phyloP scores from a whole-genome alignment of 1,140 invertebrate genomes.

The Drosophila watanabei region DNA sequence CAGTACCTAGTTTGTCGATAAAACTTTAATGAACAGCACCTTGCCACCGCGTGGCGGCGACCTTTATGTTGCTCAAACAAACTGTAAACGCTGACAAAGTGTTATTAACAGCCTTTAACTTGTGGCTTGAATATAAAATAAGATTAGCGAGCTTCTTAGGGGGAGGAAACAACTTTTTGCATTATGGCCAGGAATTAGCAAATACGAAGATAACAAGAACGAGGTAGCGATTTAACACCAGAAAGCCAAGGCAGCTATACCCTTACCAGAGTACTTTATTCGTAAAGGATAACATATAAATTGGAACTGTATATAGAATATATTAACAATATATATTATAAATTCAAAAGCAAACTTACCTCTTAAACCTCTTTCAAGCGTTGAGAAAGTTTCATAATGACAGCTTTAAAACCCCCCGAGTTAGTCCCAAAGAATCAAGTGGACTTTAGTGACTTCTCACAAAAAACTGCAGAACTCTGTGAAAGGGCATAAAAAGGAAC shows the following conservation, averaged over 20 bases:
- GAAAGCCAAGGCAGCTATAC: not conserved
- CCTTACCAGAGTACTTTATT: not conserved
- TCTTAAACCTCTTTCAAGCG: not conserved
- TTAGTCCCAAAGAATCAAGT: not conserved
- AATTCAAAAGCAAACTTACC: too few species aligned
- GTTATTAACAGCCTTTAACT: conserved; percentile 13
- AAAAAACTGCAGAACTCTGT: conserved; percentile 1
- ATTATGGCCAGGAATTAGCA: conserved; percentile 52
- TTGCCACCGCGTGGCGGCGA: not conserved
- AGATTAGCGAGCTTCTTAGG: not conserved
- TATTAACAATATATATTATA: too few species aligned
- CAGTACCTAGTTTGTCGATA: not conserved
- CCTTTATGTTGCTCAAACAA: conserved; percentile 11
- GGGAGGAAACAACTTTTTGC: conserved; percentile 18
- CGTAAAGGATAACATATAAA: too few species aligned
- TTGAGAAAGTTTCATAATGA: not conserved
- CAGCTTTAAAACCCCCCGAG: not conserved
- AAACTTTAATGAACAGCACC: conserved; percentile 15
- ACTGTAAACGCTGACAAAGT: conserved; percentile 12
- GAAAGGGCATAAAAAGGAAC: conserved; percentile 12
- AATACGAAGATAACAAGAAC: conserved; percentile 27
- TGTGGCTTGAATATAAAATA: conserved; percentile 7
- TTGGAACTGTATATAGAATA: not conserved
- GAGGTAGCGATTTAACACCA: not conserved
- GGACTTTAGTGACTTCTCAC: not conserved